A percentile compares a stretch with the other conserved stretches of the same genome.
These are phyloP conservation scores for Oikopleura vanhoeffeni DNA, from an alignment of 23 tunicate species.

Conservation along the genomic window DNA sequence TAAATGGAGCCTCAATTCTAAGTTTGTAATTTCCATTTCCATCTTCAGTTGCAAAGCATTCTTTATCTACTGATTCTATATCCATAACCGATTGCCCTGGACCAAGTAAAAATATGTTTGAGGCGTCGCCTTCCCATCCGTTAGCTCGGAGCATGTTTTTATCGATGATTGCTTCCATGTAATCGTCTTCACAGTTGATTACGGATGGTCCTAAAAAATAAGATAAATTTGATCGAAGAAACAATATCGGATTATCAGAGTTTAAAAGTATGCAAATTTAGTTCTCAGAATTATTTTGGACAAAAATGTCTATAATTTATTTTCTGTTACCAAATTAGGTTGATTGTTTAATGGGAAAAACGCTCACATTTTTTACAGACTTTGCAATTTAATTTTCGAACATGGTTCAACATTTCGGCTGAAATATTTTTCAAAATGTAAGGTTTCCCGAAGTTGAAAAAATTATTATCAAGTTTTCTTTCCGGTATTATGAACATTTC, in stretches of 20 bases:
- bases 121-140: background rate
- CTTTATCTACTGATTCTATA: background rate
- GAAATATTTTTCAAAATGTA: no score
- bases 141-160: background rate
- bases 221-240: background rate
- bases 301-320: no score
- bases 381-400: no score
- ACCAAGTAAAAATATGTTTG: background rate
- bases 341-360: no score
- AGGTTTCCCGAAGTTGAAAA: no score
- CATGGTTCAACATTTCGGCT: no score
- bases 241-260: background rate
- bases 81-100: background rate
- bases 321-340: no score
- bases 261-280: no score
- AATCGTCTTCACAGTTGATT: constrained; percentile 4
- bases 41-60: background rate
- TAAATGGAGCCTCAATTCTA: background rate
- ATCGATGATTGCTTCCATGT: constrained; percentile 1
- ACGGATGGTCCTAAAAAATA: background rate
- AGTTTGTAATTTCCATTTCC: background rate
- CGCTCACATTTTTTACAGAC: no score
- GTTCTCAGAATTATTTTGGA: no score
- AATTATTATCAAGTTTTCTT: no score
- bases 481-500: no score